These are phyloP conservation scores for Trachythela sp. DNA, from an alignment of 64 coral and sea anemone genomes.

Conservation along the genomic window DNA sequence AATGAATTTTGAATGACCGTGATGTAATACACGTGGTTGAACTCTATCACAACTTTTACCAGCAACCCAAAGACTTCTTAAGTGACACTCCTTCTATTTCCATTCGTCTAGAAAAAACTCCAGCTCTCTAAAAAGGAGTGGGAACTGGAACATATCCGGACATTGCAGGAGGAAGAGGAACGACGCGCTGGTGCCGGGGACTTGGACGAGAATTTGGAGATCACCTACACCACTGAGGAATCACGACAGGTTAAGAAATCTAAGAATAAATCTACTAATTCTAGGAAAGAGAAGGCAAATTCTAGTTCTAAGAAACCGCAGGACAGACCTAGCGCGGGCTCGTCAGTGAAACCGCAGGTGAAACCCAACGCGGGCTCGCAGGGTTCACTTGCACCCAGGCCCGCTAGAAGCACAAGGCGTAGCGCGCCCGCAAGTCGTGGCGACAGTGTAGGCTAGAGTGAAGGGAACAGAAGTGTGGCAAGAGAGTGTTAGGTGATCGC, in stretches of 20 bases:
- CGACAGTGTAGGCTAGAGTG: neutral
- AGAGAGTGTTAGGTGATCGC: neutral
- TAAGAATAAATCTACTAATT: constrained; percentile 64
- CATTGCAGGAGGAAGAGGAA: constrained; percentile 90
- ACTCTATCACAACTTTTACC: too few relatives aligned
- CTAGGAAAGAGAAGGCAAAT: neutral
- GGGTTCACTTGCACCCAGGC: neutral
- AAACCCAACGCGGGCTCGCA: constrained; percentile 56
- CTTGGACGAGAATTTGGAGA: constrained; percentile 74
- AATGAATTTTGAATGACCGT: too few relatives aligned
- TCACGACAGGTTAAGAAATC: constrained; percentile 99
- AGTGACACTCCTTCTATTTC: too few relatives aligned
- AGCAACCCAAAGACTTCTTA: too few relatives aligned
- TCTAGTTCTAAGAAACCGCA: neutral
- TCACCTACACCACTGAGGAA: constrained; percentile 82
- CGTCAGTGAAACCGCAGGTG: neutral
- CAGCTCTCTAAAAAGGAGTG: constrained; percentile 94
- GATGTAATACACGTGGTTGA: too few relatives aligned
- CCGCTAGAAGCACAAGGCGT: neutral
- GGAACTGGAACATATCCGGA: constrained; percentile 82
- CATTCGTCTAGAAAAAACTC: constrained; percentile 65
- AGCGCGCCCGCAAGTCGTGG: neutral
- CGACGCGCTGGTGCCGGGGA: constrained; percentile 72
- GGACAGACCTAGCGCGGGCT: neutral
- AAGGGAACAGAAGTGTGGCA: neutral